These are phyloP conservation scores for Dasyornis broadbenti DNA, from an alignment of 2,113 vertebrate genomes.

Conservation along the genomic window DNA sequence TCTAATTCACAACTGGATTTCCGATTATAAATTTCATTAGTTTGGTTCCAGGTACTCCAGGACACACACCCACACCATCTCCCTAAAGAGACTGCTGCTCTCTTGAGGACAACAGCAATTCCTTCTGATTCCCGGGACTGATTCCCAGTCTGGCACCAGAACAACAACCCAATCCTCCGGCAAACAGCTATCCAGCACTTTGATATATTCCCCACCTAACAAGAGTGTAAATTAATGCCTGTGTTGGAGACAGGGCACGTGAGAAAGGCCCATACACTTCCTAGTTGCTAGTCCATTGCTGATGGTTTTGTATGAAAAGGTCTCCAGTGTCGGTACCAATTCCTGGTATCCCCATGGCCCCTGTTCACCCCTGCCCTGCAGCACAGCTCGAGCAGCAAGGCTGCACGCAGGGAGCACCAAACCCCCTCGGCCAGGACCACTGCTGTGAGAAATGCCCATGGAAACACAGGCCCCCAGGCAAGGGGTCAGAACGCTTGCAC, in stretches of 20 bases:
- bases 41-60: not conserved
- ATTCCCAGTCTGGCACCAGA: not conserved
- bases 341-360: rapidly evolving
- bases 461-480: not conserved
- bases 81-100: not conserved
- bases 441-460: not conserved
- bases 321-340: not conserved
- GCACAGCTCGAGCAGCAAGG: not conserved
- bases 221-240: not conserved
- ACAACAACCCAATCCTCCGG: not conserved
- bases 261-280: not conserved
- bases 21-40: not conserved
- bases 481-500: not conserved
- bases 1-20: not conserved
- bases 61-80: not conserved
- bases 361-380: not conserved
- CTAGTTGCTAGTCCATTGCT: not conserved
- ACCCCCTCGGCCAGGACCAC: not conserved
- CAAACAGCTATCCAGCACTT: not conserved
- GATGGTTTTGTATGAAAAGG: not conserved
- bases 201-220: not conserved
- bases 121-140: not conserved
- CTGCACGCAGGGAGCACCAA: not conserved
- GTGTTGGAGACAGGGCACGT: not conserved
- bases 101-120: not conserved